phyloP scores from a whole-genome alignment of 2,113 vertebrate species.

The Nycticorax nycticorax region DNA sequence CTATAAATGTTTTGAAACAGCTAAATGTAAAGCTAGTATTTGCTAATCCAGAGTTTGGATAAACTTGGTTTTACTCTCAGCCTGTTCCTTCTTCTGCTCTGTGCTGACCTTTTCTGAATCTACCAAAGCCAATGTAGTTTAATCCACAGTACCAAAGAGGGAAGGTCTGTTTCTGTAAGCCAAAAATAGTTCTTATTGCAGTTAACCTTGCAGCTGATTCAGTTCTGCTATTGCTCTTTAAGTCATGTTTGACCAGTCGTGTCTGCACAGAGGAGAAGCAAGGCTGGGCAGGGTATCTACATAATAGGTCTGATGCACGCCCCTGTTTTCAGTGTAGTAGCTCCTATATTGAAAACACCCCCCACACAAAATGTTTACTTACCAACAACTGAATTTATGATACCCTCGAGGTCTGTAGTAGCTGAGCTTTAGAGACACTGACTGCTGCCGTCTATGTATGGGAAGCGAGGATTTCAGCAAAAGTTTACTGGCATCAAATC shows the following conservation, averaged over 20 bases:
- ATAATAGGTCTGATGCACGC: background rate
- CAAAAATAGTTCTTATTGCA: background rate
- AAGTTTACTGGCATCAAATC: background rate
- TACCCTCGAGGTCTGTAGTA: background rate
- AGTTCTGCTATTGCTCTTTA: background rate
- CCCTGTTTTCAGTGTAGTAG: background rate
- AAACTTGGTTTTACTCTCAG: background rate
- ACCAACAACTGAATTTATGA: background rate
- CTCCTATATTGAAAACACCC: background rate
- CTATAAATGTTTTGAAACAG: background rate
- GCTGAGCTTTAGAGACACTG: background rate
- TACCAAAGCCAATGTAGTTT: background rate
- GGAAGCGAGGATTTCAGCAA: background rate
- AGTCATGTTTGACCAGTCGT: background rate
- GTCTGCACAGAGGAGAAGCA: background rate
- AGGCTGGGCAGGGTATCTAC: background rate
- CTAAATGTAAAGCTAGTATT: background rate
- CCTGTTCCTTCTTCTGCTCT: background rate
- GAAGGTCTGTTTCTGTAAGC: slow-evolving; percentile 7
- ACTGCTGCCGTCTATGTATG: background rate
- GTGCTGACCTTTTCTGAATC: background rate
- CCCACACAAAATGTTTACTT: background rate
- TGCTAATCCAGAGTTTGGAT: background rate
- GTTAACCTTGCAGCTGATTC: background rate
- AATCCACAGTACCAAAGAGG: background rate